phyloP scores from a whole-genome alignment of 1,140 invertebrate species.

The Homarus americanus region DNA sequence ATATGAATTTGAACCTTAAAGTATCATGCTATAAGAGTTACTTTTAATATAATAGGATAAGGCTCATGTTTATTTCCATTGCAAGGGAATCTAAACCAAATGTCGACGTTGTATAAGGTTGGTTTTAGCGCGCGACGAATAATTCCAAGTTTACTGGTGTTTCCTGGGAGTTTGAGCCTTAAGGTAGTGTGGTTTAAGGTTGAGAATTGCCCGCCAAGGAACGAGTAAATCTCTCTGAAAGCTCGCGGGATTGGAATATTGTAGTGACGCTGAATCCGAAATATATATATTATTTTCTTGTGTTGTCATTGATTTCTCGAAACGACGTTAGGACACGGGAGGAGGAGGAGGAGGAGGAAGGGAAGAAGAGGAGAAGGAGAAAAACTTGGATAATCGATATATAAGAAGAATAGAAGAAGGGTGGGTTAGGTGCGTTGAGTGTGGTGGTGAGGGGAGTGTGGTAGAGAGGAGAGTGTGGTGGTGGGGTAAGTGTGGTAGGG shows the following conservation, averaged over 20 bases:
- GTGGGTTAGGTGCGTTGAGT: no score
- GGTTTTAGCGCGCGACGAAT: background rate
- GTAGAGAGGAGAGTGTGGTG: no score
- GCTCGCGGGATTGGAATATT: slow-evolving; percentile 38
- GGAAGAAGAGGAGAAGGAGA: no score
- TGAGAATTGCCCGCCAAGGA: background rate
- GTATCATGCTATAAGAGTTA: background rate
- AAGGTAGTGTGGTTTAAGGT: background rate
- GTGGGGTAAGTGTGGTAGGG: no score
- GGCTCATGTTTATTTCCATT: background rate
- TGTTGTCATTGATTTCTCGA: slow-evolving; percentile 31
- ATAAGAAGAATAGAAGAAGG: no score
- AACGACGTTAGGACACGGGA: background rate
- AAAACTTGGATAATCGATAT: background rate
- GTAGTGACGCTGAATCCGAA: slow-evolving; percentile 25
- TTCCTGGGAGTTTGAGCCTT: background rate
- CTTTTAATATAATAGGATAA: no score
- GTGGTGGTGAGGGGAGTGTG: no score
- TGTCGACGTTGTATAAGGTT: background rate
- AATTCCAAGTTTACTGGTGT: background rate
- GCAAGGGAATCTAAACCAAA: background rate
- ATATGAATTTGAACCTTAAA: background rate
- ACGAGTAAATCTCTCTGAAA: background rate
- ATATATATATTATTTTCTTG: slow-evolving; percentile 37
- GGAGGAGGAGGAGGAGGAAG: no score